Percentiles rank a stretch among this genome's conserved stretches.
Evolutionary conservation across 2,797 vertebrate genomes (phyloP).

Genomic region (Hyperoplus immaculatus): DNA sequence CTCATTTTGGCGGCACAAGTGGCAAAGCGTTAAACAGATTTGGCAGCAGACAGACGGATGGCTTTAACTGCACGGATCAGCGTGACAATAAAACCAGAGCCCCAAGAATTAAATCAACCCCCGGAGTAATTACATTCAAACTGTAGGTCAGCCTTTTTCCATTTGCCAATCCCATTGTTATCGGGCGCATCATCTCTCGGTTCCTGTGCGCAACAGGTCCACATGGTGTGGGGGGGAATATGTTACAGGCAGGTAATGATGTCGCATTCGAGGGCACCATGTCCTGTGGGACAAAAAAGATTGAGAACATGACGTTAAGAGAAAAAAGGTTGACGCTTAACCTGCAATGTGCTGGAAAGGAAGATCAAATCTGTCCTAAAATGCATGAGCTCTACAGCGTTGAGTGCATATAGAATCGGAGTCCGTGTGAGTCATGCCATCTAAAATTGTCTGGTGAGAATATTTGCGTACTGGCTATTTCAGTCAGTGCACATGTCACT

Average conservation of each 20-base stretch:
- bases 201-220: constrained; percentile 52
- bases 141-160: constrained; percentile 59
- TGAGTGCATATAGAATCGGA: constrained; percentile 12
- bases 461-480: constrained; percentile 1
- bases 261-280: constrained; percentile 11
- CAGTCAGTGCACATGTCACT: constrained; percentile 1
- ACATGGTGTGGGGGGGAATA: constrained; percentile 29
- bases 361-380: constrained; percentile 29
- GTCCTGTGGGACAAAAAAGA: constrained; percentile 35
- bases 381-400: constrained; percentile 23
- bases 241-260: constrained; percentile 40
- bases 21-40: constrained; percentile 68
- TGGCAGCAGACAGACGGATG: constrained; percentile 66
- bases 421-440: constrained; percentile 33
- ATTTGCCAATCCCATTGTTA: constrained; percentile 57
- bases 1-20: constrained; percentile 46
- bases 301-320: constrained; percentile 37
- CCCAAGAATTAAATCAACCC: constrained; percentile 75
- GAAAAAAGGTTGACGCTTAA: constrained; percentile 38
- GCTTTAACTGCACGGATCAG: constrained; percentile 53
- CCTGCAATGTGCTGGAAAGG: constrained; percentile 28
- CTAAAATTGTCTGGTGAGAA: constrained; percentile 17
- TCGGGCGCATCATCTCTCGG: constrained; percentile 52
- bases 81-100: constrained; percentile 70
- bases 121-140: constrained; percentile 70